Conservation (phyloP, 2,888 invertebrate genomes). For the Anthophora plumipes region DNA sequence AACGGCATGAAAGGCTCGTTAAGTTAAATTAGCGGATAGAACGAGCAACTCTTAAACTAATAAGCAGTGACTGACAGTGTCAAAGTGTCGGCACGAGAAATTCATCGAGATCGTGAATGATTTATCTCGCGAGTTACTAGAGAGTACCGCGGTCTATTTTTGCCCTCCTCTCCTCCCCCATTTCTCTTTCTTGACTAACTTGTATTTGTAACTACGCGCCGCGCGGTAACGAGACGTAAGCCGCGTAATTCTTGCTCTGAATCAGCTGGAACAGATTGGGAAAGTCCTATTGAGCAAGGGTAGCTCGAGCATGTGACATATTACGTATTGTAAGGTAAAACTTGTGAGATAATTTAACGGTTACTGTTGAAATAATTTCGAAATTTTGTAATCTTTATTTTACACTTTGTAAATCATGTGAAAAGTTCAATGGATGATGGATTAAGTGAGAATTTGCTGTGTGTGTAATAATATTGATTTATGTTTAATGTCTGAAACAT, state of each 20-base stretch:
- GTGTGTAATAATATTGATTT: no score
- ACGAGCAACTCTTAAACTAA: slow-evolving; percentile 74
- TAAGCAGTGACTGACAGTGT: slow-evolving; percentile 74
- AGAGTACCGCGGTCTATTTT: slow-evolving; percentile 43
- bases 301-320: background rate
- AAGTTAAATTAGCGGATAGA: slow-evolving; percentile 75
- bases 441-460: no score
- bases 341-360: background rate
- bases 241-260: slow-evolving; percentile 13
- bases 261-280: slow-evolving; percentile 16
- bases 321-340: background rate
- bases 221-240: slow-evolving; percentile 24
- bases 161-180: background rate
- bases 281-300: slow-evolving; percentile 1
- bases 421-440: no score
- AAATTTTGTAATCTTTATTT: background rate
- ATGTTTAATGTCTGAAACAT: no score
- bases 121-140: slow-evolving; percentile 46
- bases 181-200: no score
- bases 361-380: background rate
- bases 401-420: no score
- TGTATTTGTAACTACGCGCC: slow-evolving; percentile 34
- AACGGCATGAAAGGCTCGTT: slow-evolving; percentile 72
- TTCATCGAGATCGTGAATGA: slow-evolving; percentile 62
- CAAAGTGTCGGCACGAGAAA: slow-evolving; percentile 74